Conservation (phyloP, 1,140 invertebrate species). For the Hesperophylax magnus region DNA sequence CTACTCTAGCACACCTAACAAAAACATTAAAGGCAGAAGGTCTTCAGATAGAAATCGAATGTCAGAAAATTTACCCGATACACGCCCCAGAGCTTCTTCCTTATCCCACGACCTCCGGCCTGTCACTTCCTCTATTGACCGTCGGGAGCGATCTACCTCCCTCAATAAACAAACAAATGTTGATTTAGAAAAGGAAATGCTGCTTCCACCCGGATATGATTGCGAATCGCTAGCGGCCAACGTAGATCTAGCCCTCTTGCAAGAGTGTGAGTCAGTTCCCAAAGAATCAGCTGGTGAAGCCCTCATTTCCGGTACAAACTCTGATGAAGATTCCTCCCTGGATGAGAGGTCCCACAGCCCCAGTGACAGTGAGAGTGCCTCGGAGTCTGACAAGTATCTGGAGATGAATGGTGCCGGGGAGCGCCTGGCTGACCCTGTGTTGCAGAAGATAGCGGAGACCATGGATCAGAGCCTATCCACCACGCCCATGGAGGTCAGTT, state of each 20-base stretch:
- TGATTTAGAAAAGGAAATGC: constrained; percentile 27
- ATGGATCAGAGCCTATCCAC: constrained; percentile 59
- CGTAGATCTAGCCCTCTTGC: constrained; percentile 53
- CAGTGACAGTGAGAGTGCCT: constrained; percentile 52
- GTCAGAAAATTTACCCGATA: neutral
- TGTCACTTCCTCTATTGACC: neutral
- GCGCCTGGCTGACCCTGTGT: constrained; percentile 47
- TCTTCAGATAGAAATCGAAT: neutral
- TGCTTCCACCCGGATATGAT: constrained; percentile 20
- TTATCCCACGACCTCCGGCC: constrained; percentile 31
- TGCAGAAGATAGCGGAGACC: constrained; percentile 53
- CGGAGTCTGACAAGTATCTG: constrained; percentile 51
- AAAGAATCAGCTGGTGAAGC: constrained; percentile 79
- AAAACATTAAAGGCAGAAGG: constrained; percentile 29
- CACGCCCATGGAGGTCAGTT: constrained; percentile 68
- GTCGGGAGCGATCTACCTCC: constrained; percentile 19
- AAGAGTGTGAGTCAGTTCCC: constrained; percentile 69
- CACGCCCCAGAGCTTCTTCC: constrained; percentile 37
- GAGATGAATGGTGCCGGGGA: constrained; percentile 49
- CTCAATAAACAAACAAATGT: constrained; percentile 20
- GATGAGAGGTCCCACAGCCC: constrained; percentile 57
- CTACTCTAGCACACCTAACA: constrained; percentile 48
- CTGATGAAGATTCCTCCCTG: constrained; percentile 71
- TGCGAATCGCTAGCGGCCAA: constrained; percentile 37
- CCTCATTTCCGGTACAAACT: constrained; percentile 71